Conservation (phyloP, 2,797 vertebrate species). For the Trematomus bernacchii region DNA sequence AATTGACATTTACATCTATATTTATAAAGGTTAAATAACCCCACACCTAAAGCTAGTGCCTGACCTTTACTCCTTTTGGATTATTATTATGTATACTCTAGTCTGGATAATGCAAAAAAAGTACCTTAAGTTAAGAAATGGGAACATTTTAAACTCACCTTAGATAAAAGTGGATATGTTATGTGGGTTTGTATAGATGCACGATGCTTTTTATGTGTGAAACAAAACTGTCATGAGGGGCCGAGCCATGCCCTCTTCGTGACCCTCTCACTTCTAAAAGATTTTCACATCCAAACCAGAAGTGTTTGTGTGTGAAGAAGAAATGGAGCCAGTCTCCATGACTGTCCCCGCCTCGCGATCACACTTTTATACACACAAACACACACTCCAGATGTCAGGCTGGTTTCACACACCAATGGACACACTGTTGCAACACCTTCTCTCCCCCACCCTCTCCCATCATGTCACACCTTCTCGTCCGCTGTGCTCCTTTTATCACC, state of each 20-base stretch:
- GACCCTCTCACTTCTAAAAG: slow-evolving; percentile 37
- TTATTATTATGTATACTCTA: not conserved
- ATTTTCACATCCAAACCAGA: slow-evolving; percentile 27
- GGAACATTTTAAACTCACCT: not conserved
- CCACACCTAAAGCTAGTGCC: not conserved
- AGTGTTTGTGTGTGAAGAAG: slow-evolving; percentile 24
- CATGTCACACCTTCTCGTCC: slow-evolving; percentile 52
- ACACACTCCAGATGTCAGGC: slow-evolving; percentile 48
- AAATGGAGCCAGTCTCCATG: slow-evolving; percentile 28
- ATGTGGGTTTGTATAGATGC: not conserved
- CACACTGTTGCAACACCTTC: slow-evolving; percentile 44
- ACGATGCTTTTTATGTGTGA: slow-evolving; percentile 6
- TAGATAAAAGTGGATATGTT: not conserved
- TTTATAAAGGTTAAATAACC: not conserved
- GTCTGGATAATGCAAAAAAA: not conserved
- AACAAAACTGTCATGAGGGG: slow-evolving; percentile 7
- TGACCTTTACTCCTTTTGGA: not conserved
- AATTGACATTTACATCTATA: not conserved
- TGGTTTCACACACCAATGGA: slow-evolving; percentile 59
- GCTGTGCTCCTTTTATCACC: slow-evolving; percentile 12
- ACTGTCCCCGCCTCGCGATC: slow-evolving; percentile 20
- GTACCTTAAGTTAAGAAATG: too few relatives aligned
- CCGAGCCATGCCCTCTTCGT: not conserved
- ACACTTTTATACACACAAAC: slow-evolving; percentile 7
- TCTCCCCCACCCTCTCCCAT: slow-evolving; percentile 46